phyloP scores from a whole-genome alignment of 1,140 invertebrate genomes.

The Monomorium pharaonis region DNA sequence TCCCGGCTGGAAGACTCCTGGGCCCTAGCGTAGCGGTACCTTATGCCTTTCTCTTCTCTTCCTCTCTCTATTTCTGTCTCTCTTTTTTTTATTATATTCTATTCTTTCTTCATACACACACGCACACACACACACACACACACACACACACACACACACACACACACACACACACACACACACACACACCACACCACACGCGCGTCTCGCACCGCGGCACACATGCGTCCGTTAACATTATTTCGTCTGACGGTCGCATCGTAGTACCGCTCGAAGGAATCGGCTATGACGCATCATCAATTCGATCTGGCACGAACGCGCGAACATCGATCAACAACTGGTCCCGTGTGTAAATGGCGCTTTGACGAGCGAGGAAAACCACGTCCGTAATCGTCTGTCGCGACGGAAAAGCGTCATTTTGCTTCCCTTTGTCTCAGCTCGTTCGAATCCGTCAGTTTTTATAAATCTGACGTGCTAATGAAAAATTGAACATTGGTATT shows the following conservation, averaged over 20 bases:
- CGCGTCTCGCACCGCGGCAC: neutral
- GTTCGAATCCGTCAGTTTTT: neutral
- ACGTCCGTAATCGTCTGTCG: neutral
- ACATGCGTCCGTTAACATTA: neutral
- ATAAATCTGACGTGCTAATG: neutral
- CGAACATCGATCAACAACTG: slow-evolving; percentile 19
- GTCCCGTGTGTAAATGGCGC: neutral
- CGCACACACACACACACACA: too few species aligned
- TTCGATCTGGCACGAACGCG: slow-evolving; percentile 22
- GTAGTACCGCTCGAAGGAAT: slow-evolving; percentile 29
- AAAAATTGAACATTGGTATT: neutral
- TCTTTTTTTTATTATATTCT: neutral
- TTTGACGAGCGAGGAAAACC: neutral
- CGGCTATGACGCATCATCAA: slow-evolving; percentile 62
- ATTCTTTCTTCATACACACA: neutral
- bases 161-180: neutral
- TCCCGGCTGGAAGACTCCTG: slow-evolving; percentile 58
- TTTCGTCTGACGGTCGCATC: neutral
- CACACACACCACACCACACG: neutral
- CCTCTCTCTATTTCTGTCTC: neutral
- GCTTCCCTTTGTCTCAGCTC: neutral
- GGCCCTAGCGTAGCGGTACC: slow-evolving; percentile 71
- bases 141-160: neutral
- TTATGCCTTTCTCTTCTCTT: slow-evolving; percentile 49
- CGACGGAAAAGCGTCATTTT: neutral